Percentiles rank a stretch among this genome's conserved stretches.
phyloP scores from a whole-genome alignment of 2,113 vertebrate species.

The human (Homo sapiens) region DNA sequence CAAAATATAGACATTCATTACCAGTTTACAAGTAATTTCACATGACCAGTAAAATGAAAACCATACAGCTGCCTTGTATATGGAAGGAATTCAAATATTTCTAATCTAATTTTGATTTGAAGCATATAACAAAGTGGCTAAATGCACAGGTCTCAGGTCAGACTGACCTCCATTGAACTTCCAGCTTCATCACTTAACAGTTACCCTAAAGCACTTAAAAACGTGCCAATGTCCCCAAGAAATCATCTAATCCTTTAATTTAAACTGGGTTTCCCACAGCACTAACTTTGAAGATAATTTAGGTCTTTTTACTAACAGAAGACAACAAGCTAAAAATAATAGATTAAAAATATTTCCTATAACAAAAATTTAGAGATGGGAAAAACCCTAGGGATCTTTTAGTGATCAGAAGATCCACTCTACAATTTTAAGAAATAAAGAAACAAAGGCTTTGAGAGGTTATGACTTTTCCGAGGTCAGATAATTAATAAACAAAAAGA shows the following conservation, averaged over 20 bases:
- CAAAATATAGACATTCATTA: slow-evolving; percentile 1
- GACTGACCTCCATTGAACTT: not conserved
- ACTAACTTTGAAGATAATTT: not conserved
- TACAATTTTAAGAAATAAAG: not conserved
- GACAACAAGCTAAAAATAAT: not conserved
- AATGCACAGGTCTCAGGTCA: not conserved
- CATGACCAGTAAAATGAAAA: slow-evolving; percentile 19
- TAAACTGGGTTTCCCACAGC: not conserved
- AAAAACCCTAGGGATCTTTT: not conserved
- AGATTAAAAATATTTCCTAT: not conserved
- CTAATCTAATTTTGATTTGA: slow-evolving; percentile 11
- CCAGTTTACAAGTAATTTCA: slow-evolving; percentile 10
- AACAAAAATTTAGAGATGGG: not conserved
- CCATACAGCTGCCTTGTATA: not conserved
- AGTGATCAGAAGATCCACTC: not conserved
- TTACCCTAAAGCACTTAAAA: not conserved
- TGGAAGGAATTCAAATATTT: not conserved
- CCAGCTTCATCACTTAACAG: not conserved
- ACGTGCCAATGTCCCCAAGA: not conserved
- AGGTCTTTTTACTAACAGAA: not conserved
- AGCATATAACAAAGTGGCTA: not conserved
- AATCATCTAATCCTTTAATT: not conserved
- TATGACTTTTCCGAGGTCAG: not conserved
- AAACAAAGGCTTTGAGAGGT: not conserved
- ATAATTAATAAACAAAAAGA: not conserved